These are phyloP conservation scores for Girardia tigrina DNA, from an alignment of 2,888 invertebrate species.

Conservation along the genomic window DNA sequence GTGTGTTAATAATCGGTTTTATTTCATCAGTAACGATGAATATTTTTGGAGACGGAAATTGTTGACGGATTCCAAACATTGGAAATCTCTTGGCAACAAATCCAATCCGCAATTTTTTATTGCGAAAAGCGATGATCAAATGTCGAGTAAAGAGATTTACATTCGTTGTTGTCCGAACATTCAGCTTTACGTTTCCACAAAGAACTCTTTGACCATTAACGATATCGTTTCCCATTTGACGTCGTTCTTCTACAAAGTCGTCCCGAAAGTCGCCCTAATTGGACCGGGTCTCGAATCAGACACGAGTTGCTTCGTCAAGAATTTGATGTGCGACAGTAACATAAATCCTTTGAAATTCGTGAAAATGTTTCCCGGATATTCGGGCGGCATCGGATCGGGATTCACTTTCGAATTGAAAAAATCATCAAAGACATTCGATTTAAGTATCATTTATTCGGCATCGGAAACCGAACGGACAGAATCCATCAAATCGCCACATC, in stretches of 20 bases:
- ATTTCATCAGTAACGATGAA: conserved; percentile 25
- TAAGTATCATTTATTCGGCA: conserved; percentile 21
- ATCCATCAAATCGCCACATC: not conserved
- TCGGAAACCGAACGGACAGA: not conserved
- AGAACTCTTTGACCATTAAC: not conserved
- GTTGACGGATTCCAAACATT: not conserved
- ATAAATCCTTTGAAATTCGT: conserved; percentile 21
- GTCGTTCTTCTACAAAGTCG: conserved; percentile 13
- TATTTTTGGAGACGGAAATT: conserved; percentile 29
- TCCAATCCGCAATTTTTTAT: conserved; percentile 27
- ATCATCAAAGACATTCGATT: not conserved
- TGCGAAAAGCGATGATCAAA: not conserved
- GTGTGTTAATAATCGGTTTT: conserved; percentile 23
- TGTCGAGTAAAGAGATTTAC: conserved; percentile 28
- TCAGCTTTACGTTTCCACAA: not conserved
- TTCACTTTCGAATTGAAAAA: conserved; percentile 26
- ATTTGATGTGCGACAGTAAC: conserved; percentile 18
- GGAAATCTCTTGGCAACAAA: conserved; percentile 24
- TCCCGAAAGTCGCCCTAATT: conserved; percentile 25
- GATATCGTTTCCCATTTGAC: not conserved
- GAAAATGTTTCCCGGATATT: conserved; percentile 28
- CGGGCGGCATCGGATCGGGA: conserved; percentile 27
- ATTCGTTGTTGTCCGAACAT: conserved; percentile 29
- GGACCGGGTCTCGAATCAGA: conserved; percentile 30
- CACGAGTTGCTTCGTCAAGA: conserved; percentile 26